A percentile compares a stretch with the other conserved stretches of the same genome.
Conservation (phyloP, 2,888 invertebrate species). For the Caradrina clavipalpis region DNA sequence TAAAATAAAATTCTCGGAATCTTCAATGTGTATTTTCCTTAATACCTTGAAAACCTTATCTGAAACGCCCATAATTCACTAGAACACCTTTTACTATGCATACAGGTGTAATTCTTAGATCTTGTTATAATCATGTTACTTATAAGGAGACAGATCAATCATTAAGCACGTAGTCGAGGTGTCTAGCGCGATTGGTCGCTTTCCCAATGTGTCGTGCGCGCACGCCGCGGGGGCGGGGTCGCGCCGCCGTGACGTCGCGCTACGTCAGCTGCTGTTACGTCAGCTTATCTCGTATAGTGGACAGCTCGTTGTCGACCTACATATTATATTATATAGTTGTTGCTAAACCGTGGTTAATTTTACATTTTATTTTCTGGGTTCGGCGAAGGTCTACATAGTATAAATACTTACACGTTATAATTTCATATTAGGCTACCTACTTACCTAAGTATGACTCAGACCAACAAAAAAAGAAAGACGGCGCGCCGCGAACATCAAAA, state of each 20-base stretch:
- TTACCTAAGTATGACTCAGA: no score
- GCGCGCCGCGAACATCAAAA: no score
- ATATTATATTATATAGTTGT: neutral
- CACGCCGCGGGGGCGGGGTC: slow-evolving; percentile 57
- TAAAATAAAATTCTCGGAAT: slow-evolving; percentile 14
- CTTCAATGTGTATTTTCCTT: slow-evolving; percentile 22
- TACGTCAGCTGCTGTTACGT: slow-evolving; percentile 30
- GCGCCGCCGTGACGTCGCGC: slow-evolving; percentile 35
- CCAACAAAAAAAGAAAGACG: no score
- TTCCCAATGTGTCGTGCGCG: slow-evolving; percentile 41
- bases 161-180: slow-evolving; percentile 4
- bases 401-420: no score
- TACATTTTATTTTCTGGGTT: neutral
- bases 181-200: slow-evolving; percentile 16
- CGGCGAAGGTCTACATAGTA: no score
- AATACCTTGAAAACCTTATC: slow-evolving; percentile 16
- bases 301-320: slow-evolving; percentile 6
- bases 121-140: slow-evolving; percentile 3
- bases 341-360: neutral
- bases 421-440: no score
- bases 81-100: slow-evolving; percentile 4
- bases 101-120: slow-evolving; percentile 5
- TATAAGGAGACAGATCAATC: slow-evolving; percentile 27
- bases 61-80: neutral
- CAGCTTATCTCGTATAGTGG: slow-evolving; percentile 29